A percentile compares a stretch with the other conserved stretches of the same genome.
These are phyloP conservation scores for Pristionchus japonicus DNA, from an alignment of 2,888 invertebrate genomes.

Conservation along the genomic window DNA sequence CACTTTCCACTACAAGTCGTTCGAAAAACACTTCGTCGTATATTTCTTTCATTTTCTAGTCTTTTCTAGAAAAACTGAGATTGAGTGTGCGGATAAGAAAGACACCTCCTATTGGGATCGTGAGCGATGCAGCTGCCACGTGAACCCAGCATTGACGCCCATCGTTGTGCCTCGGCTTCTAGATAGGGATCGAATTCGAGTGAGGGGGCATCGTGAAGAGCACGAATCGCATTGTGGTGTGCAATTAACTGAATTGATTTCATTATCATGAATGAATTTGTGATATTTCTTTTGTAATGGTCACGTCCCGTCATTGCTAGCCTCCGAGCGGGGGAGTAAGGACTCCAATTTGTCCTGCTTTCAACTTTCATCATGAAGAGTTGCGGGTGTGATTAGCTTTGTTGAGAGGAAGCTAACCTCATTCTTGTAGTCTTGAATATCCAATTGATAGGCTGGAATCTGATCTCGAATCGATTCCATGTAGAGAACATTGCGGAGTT, in stretches of 20 bases:
- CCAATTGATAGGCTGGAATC: slow-evolving; percentile 16
- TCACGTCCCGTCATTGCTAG: not conserved
- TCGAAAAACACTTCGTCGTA: not conserved
- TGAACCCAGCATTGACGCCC: slow-evolving; percentile 66
- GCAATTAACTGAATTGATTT: slow-evolving; percentile 5
- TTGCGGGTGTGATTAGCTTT: not conserved
- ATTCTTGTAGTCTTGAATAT: slow-evolving; percentile 37
- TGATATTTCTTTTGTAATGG: not conserved
- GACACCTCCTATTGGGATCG: slow-evolving; percentile 64
- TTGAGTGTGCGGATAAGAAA: not conserved
- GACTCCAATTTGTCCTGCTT: not conserved
- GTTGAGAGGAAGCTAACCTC: slow-evolving; percentile 7
- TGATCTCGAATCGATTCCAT: slow-evolving; percentile 38
- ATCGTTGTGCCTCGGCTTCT: slow-evolving; percentile 63
- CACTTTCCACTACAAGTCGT: not conserved
- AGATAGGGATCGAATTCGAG: slow-evolving; percentile 56
- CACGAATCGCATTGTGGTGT: slow-evolving; percentile 66
- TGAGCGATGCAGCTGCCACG: slow-evolving; percentile 63
- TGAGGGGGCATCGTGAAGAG: slow-evolving; percentile 59
- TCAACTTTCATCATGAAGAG: not conserved
- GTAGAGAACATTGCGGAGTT: slow-evolving; percentile 16
- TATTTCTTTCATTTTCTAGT: too few relatives aligned
- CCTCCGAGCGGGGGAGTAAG: not conserved
- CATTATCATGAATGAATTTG: not conserved
- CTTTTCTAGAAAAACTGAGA: not conserved